A percentile compares a stretch with the other conserved stretches of the same genome.
Conservation (phyloP, 2,797 vertebrate species). For the Aphelocoma californica region DNA sequence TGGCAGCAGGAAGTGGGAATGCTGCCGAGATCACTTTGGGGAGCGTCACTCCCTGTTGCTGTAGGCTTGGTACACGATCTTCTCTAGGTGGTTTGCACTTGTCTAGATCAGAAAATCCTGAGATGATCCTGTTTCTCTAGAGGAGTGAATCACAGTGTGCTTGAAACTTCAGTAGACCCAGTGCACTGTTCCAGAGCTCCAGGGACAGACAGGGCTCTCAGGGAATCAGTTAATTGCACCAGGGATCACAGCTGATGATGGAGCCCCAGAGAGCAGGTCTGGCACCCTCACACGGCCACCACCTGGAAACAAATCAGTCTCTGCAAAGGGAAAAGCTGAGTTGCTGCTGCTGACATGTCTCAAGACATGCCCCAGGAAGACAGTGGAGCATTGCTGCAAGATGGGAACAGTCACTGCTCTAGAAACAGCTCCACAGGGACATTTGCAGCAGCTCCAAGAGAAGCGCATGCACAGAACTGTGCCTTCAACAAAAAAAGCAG, state of each 20-base stretch:
- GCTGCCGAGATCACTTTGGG: fast-evolving
- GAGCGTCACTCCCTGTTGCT: fast-evolving
- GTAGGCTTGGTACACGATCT: not conserved
- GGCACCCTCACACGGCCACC: not conserved
- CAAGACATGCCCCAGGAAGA: not conserved
- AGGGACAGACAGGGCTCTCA: not conserved
- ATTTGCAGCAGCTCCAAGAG: not conserved
- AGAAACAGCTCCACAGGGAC: not conserved
- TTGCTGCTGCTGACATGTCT: not conserved
- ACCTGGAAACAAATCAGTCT: not conserved
- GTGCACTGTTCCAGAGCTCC: not conserved
- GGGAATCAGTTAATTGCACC: not conserved
- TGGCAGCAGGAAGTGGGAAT: not conserved
- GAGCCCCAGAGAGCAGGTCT: fast-evolving
- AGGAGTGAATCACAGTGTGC: not conserved
- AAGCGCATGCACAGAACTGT: not conserved
- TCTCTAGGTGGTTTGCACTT: not conserved
- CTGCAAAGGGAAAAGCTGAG: not conserved
- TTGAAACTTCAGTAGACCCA: fast-evolving
- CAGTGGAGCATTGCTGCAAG: fast-evolving
- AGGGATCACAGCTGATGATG: fast-evolving
- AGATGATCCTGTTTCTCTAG: not conserved
- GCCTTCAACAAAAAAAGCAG: not conserved
- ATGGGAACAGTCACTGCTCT: not conserved
- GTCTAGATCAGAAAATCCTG: not conserved